Percentiles rank a stretch among this genome's conserved stretches.
phyloP scores from a whole-genome alignment of 2,113 vertebrate species.

The Myotis brandtii region DNA sequence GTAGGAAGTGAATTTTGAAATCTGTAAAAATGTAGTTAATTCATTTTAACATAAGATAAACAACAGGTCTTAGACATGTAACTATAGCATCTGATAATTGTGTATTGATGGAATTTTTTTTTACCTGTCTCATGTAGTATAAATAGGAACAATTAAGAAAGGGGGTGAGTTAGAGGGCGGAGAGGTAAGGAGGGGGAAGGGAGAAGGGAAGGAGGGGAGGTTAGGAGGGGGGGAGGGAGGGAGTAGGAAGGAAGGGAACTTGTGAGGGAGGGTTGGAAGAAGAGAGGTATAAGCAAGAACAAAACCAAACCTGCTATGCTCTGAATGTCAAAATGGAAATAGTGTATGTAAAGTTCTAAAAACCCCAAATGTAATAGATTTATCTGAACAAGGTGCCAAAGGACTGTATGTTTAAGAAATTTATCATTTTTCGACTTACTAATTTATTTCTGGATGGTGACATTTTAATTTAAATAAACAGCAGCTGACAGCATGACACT shows the following conservation, averaged over 20 bases:
- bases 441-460: constrained; percentile 89
- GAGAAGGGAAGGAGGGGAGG: background rate
- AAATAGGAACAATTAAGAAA: background rate
- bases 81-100: background rate
- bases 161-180: rapidly evolving
- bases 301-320: constrained; percentile 41
- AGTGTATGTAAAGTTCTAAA: constrained; percentile 76
- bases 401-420: constrained; percentile 81
- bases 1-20: background rate
- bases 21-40: constrained; percentile 37
- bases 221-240: background rate
- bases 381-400: constrained; percentile 82
- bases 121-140: background rate
- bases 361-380: constrained; percentile 78
- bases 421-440: constrained; percentile 85
- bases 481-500: constrained; percentile 87
- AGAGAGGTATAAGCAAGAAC: background rate
- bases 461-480: constrained; percentile 90
- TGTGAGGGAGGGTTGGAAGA: background rate
- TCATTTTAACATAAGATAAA: constrained; percentile 15
- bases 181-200: background rate
- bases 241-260: background rate
- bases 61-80: background rate
- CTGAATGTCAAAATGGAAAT: constrained; percentile 79
- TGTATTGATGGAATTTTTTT: background rate